These are phyloP conservation scores for Acrobasis repandana DNA, from an alignment of 2,888 invertebrate genomes.

Conservation along the genomic window DNA sequence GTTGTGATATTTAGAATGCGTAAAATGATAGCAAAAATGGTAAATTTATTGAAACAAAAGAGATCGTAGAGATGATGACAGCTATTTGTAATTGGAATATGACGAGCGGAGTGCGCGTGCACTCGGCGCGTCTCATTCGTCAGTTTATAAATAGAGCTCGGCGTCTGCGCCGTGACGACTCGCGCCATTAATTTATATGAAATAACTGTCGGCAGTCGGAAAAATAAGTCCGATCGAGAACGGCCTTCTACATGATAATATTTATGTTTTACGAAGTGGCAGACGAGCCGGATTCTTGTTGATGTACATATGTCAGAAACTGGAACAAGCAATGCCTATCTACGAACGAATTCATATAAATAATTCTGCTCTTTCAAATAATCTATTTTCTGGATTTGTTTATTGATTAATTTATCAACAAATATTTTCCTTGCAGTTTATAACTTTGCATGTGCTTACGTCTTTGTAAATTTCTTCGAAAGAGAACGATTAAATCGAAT, in stretches of 20 bases:
- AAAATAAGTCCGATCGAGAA: slow-evolving; percentile 79
- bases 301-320: slow-evolving; percentile 70
- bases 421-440: slow-evolving; percentile 10
- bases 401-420: slow-evolving; percentile 8
- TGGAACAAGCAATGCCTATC: slow-evolving; percentile 47
- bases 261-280: slow-evolving; percentile 80
- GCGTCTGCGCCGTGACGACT: slow-evolving; percentile 82
- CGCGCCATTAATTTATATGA: slow-evolving; percentile 83
- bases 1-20: too few species aligned
- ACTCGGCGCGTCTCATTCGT: slow-evolving; percentile 81
- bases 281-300: slow-evolving; percentile 58
- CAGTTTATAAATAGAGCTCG: slow-evolving; percentile 81
- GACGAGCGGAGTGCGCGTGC: slow-evolving; percentile 79
- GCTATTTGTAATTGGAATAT: slow-evolving; percentile 83
- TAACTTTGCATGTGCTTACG: slow-evolving; percentile 5
- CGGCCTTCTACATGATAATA: slow-evolving; percentile 78
- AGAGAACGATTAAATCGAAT: neutral
- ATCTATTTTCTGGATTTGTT: slow-evolving; percentile 15
- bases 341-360: slow-evolving; percentile 43
- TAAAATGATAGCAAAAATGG: slow-evolving; percentile 47
- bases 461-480: neutral
- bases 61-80: slow-evolving; percentile 73
- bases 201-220: slow-evolving; percentile 82
- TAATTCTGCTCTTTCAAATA: slow-evolving; percentile 30
- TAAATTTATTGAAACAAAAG: slow-evolving; percentile 51